Conservation (phyloP, 2,888 invertebrate species). For the Hirtodrosophila alboralis region DNA sequence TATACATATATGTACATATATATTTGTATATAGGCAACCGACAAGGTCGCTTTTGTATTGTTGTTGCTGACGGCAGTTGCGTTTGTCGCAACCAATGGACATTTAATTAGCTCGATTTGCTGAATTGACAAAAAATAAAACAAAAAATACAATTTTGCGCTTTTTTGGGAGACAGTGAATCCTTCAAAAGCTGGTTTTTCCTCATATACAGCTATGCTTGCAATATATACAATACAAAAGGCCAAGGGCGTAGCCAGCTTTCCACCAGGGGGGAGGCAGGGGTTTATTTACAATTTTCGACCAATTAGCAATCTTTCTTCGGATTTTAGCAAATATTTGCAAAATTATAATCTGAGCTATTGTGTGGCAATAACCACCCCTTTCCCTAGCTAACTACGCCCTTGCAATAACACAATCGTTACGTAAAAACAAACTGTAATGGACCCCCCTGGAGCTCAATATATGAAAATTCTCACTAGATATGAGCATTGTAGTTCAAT, state of each 20-base stretch:
- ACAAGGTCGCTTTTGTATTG: slow-evolving; percentile 65
- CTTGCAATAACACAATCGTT: slow-evolving; percentile 18
- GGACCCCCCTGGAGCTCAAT: slow-evolving; percentile 30
- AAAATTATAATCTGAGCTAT: too few species aligned
- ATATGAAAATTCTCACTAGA: background rate
- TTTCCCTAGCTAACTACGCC: too few species aligned
- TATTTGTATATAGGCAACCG: slow-evolving; percentile 39
- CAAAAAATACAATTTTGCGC: slow-evolving; percentile 1
- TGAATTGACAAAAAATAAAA: slow-evolving; percentile 7
- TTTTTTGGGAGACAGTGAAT: slow-evolving; percentile 19
- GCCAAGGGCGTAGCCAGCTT: too few species aligned
- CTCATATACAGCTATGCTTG: slow-evolving; percentile 12
- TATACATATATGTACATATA: slow-evolving; percentile 10
- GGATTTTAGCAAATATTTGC: too few species aligned
- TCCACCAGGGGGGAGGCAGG: too few species aligned
- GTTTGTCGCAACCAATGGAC: slow-evolving; percentile 23
- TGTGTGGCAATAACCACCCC: too few species aligned
- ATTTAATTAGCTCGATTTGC: slow-evolving; percentile 38
- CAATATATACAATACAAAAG: slow-evolving; percentile 14
- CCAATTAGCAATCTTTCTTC: too few species aligned
- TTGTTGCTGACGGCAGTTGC: slow-evolving; percentile 32
- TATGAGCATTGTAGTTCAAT: too few species aligned
- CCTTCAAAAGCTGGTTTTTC: slow-evolving; percentile 39
- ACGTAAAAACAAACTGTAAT: slow-evolving; percentile 19
- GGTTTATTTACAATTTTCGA: too few species aligned